Base-by-base conservation (phyloP, 2,888 invertebrate genomes). In the Chaetoderma sp. region DNA sequence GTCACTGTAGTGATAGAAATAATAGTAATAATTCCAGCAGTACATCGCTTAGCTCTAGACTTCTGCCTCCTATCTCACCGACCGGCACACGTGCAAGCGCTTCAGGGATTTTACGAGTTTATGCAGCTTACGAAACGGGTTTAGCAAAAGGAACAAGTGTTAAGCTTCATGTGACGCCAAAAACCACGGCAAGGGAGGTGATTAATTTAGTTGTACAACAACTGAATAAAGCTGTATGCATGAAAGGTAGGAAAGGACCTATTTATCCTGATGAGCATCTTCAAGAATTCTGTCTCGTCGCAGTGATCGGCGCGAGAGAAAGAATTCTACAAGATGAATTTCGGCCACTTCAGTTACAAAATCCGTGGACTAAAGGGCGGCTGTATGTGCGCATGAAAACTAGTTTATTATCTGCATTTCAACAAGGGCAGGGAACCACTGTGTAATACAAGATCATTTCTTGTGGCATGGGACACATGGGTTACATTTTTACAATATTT, bases 201-300 rank as follows among this genome's bases (percentile, higher is more conserved):
- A 94, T 98, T 69, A 94, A 96, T 87, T 89, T 98, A 69, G 96
- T 98, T 25, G 94, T 98, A 60, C 94, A 95, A 84, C 97, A 98
- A 86, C 89, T 98, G 47, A 97, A 97, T 72, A 79, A 79, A 64
- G 80, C 81, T 10, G 77, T 81, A 60, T 69, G 76, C 8, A 73
- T 71, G 49, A 80, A 78, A 50, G 80, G 80, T 10, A 93, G 93
- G 84, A 90, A 92, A 45, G 94, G 94, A 0, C 96, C 96, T 0
- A 92, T 95, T 45, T 88, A 88, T 71, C 50, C 92, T 0, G 90
- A 92, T 1, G 94, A 86, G 21, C 92, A 93, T 84, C 88, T 95
- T 66, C 91, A 91, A 67, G 94, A 95, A 83, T 97, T 96, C 87
- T 97, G 96, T 84, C 89, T 98, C 50, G 97, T 97, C 2, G 95